Percentiles rank a stretch among this genome's conserved stretches.
phyloP scores from a whole-genome alignment of 2,888 invertebrate species.

The Sericinus montela region DNA sequence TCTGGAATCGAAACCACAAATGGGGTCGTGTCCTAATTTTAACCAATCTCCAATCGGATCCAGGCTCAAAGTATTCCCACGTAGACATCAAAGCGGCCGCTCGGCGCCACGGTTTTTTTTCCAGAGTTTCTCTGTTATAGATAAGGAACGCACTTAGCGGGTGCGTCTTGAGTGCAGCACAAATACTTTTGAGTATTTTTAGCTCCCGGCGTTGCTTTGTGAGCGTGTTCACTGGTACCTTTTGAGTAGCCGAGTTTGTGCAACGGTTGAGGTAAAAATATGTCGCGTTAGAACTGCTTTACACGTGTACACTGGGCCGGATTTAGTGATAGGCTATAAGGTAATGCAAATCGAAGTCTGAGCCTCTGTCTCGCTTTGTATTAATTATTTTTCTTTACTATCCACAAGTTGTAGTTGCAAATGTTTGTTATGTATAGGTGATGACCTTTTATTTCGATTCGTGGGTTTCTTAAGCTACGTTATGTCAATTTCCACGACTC shows the following conservation, averaged over 20 bases:
- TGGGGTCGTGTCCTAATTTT: neutral
- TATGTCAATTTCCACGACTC: too few relatives aligned
- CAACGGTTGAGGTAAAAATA: neutral
- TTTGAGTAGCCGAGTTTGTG: neutral
- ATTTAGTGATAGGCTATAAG: too few relatives aligned
- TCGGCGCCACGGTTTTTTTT: slow-evolving; percentile 29
- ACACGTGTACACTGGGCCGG: neutral
- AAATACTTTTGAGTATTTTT: slow-evolving; percentile 31
- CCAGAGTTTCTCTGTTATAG: slow-evolving; percentile 24
- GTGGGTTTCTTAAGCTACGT: too few relatives aligned
- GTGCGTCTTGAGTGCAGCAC: slow-evolving; percentile 27
- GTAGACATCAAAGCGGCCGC: slow-evolving; percentile 27
- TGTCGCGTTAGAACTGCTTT: neutral
- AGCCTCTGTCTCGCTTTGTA: too few relatives aligned
- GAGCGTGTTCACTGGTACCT: neutral
- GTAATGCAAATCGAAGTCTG: too few relatives aligned
- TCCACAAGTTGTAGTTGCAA: too few relatives aligned
- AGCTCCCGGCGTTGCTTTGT: slow-evolving; percentile 17
- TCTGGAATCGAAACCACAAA: neutral
- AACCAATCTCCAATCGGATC: neutral
- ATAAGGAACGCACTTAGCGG: slow-evolving; percentile 29
- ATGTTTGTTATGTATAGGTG: too few relatives aligned
- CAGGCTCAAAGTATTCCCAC: neutral
- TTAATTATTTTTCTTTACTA: too few relatives aligned
- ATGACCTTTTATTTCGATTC: too few relatives aligned